Percentiles rank a stretch among this genome's conserved stretches.
Evolutionary conservation across 1,140 invertebrate genomes (phyloP).

Genomic region (Drosophila sulfurigaster): DNA sequence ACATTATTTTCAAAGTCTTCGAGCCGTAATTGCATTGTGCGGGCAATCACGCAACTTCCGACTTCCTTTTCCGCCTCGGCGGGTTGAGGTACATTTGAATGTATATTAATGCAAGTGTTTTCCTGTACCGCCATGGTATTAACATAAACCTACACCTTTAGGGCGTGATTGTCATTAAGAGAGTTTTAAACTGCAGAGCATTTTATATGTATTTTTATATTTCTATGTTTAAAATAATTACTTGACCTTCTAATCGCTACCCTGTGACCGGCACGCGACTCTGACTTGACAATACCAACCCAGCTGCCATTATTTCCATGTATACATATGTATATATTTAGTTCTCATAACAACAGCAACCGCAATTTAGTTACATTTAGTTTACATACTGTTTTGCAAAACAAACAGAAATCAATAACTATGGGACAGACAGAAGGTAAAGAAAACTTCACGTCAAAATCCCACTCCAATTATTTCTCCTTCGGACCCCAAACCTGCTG

Average conservation of each 20-base stretch:
- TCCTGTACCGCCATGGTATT: slow-evolving; percentile 26
- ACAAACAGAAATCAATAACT: slow-evolving; percentile 64
- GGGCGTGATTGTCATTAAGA: slow-evolving; percentile 9
- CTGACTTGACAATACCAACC: slow-evolving; percentile 45
- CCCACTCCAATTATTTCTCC: slow-evolving; percentile 1
- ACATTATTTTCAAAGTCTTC: slow-evolving; percentile 14
- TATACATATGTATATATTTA: slow-evolving; percentile 40
- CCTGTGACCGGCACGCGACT: slow-evolving; percentile 1
- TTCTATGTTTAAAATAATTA: slow-evolving; percentile 10
- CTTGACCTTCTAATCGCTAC: slow-evolving; percentile 18
- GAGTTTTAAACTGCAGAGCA: not conserved
- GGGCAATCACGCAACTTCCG: slow-evolving; percentile 66
- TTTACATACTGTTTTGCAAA: slow-evolving; percentile 45
- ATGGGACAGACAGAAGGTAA: slow-evolving; percentile 31
- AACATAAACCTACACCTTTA: slow-evolving; percentile 40
- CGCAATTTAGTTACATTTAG: not conserved
- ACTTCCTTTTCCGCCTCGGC: slow-evolving; percentile 43
- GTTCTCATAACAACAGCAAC: slow-evolving; percentile 30
- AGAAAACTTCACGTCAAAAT: slow-evolving; percentile 31
- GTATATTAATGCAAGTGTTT: slow-evolving; percentile 31
- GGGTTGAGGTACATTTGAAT: too few relatives aligned
- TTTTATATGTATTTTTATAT: slow-evolving; percentile 5
- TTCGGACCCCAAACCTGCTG: slow-evolving; percentile 7
- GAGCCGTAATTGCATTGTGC: slow-evolving; percentile 30
- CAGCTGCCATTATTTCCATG: slow-evolving; percentile 51